Evolutionary conservation across 2,888 invertebrate species (phyloP), one percentile per base, ranked within the genome.

Genomic region (Pheosia tremula): DNA sequence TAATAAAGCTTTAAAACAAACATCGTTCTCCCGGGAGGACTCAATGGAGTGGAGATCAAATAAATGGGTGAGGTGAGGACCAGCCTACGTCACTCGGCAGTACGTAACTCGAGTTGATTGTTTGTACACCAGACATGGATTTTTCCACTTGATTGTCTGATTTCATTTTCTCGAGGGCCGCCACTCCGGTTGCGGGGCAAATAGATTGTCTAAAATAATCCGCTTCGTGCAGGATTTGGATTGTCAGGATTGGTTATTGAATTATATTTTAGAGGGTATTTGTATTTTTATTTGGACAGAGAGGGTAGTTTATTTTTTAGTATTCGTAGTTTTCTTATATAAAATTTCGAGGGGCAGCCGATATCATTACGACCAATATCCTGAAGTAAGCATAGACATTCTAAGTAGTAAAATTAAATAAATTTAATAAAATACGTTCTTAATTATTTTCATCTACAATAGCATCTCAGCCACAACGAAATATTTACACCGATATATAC

Each of bases 71-170:
- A 83, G 83, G 83, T 82, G 82, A 81, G 78, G 83, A 82, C 77
- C 24, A 24, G 83, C 90, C 90, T 83, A 82, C 91, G 88, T 91
- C 91, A 90, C 83, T 84, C 82, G 73, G 72, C 75, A 74, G 84
- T 82, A 80, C 79, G 90, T 92, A 93, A 93, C 91, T 92, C 85
- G 84, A 91, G 86, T 87, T 91, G 93, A 93, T 93, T 93, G 93
- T 92, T 93, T 93, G 93, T 87, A 82, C 88, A 86, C 80, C 85
- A 87, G 85, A 91, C 92, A 90, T 87, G 87, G 92, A 93, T 92
- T 93, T 93, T 93, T 93, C 92, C 91, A 93, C 91, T 92, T 93
- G 93, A 93, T 93, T 93, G 91, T 93, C 92, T 89, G 93, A 93
- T 93, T 91, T 90, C 90, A 93, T 93, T 93, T 92, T 86, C 88